Evolutionary conservation across 2,113 vertebrate genomes (phyloP).

Genomic region (Podarcis raffonei): DNA sequence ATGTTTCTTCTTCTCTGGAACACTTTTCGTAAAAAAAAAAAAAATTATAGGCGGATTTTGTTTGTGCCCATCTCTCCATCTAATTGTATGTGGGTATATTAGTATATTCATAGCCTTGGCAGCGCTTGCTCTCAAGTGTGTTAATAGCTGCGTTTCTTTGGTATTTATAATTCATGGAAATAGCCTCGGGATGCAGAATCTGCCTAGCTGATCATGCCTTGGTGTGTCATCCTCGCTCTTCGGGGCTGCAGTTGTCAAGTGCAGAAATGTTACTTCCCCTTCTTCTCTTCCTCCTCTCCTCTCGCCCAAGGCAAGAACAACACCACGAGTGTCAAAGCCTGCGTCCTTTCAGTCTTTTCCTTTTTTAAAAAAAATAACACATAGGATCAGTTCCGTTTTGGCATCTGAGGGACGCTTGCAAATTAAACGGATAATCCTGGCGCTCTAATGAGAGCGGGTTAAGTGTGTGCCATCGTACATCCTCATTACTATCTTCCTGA

Average conservation of each 20-base stretch:
- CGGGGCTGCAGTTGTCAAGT: background rate
- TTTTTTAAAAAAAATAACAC: background rate
- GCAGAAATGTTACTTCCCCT: constrained; percentile 48
- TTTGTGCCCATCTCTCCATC: no score
- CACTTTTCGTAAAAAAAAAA: no score
- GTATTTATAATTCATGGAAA: constrained; percentile 41
- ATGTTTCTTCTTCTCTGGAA: background rate
- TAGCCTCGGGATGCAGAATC: constrained; percentile 50
- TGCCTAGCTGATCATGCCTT: constrained; percentile 49
- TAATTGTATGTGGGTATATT: no score
- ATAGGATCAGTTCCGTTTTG: background rate
- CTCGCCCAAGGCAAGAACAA: constrained; percentile 53
- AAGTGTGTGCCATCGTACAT: background rate
- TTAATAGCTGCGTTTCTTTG: constrained; percentile 35
- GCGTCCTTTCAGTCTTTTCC: background rate
- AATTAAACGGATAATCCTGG: background rate
- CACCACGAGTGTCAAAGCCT: constrained; percentile 11
- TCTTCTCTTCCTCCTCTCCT: constrained; percentile 33
- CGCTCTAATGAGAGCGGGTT: background rate
- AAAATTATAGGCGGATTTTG: no score
- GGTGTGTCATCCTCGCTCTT: constrained; percentile 6
- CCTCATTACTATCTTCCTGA: background rate
- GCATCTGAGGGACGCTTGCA: background rate
- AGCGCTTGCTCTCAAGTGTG: constrained; percentile 2
- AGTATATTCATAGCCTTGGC: background rate